Conservation (phyloP, 2,888 invertebrate genomes). For the Gymnocheta viridis region DNA sequence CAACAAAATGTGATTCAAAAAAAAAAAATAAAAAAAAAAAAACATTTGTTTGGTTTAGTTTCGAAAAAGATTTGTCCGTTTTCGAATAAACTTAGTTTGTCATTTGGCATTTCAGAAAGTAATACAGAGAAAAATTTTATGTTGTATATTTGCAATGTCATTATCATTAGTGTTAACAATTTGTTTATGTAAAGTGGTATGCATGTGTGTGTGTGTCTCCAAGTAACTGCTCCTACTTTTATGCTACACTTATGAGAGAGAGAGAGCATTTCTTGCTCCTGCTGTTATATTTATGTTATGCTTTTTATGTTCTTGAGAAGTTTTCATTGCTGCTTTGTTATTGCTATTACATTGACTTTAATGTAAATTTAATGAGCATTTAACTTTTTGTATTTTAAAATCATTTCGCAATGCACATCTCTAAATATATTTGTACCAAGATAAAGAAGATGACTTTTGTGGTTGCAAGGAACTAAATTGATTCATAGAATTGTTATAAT, state of each 20-base stretch:
- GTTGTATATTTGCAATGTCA: slow-evolving; percentile 64
- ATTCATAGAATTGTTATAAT: background rate
- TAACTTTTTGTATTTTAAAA: slow-evolving; percentile 54
- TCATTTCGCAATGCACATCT: slow-evolving; percentile 18
- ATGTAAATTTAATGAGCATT: slow-evolving; percentile 69
- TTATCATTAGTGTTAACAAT: slow-evolving; percentile 61
- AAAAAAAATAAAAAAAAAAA: background rate
- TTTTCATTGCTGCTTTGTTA: slow-evolving; percentile 8
- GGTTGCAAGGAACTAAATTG: background rate
- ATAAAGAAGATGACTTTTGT: slow-evolving; percentile 12
- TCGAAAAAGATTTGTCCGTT: slow-evolving; percentile 9
- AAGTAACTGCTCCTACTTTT: slow-evolving; percentile 13
- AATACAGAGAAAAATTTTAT: slow-evolving; percentile 20
- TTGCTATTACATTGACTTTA: slow-evolving; percentile 49
- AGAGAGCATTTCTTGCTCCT: background rate
- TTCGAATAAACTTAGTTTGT: slow-evolving; percentile 10
- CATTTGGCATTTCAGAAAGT: slow-evolving; percentile 27
- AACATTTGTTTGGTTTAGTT: slow-evolving; percentile 33
- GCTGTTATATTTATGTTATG: slow-evolving; percentile 9
- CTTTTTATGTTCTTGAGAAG: background rate
- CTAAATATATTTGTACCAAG: background rate
- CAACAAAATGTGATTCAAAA: slow-evolving; percentile 22
- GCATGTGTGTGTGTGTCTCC: background rate
- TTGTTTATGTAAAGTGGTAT: background rate
- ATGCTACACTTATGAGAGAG: slow-evolving; percentile 19